Evolutionary conservation across 2,797 vertebrate genomes (phyloP).

Genomic region (Numenius phaeopus): DNA sequence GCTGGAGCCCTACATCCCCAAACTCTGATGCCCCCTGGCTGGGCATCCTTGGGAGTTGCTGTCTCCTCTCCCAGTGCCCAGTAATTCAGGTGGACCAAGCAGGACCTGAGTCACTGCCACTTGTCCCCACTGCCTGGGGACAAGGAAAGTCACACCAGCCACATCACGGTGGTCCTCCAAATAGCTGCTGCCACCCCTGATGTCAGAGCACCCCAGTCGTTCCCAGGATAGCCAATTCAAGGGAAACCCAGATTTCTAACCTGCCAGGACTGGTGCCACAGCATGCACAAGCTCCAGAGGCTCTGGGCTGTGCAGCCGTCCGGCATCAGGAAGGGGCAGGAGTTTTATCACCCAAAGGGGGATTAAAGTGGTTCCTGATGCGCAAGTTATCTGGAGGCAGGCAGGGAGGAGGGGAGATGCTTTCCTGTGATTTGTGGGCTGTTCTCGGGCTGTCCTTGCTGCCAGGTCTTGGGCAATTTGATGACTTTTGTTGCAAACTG

Average conservation of each 20-base stretch:
- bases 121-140: background rate
- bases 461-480: conserved; percentile 71
- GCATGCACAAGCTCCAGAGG: background rate
- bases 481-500: conserved; percentile 66
- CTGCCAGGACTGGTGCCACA: background rate
- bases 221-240: background rate
- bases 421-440: conserved; percentile 29
- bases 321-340: background rate
- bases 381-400: background rate
- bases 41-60: background rate
- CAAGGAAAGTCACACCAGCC: background rate
- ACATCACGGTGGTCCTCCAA: rapidly evolving
- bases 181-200: background rate
- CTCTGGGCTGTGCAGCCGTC: background rate
- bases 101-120: background rate
- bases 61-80: background rate
- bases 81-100: background rate
- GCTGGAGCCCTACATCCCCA: background rate
- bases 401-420: conserved; percentile 25
- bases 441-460: conserved; percentile 45
- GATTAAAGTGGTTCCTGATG: conserved; percentile 34
- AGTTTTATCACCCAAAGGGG: background rate
- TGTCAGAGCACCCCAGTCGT: background rate
- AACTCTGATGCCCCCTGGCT: background rate
- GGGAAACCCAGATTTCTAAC: background rate